These are phyloP conservation scores for Grapholita molesta DNA, from an alignment of 1,140 invertebrate genomes.

Conservation along the genomic window DNA sequence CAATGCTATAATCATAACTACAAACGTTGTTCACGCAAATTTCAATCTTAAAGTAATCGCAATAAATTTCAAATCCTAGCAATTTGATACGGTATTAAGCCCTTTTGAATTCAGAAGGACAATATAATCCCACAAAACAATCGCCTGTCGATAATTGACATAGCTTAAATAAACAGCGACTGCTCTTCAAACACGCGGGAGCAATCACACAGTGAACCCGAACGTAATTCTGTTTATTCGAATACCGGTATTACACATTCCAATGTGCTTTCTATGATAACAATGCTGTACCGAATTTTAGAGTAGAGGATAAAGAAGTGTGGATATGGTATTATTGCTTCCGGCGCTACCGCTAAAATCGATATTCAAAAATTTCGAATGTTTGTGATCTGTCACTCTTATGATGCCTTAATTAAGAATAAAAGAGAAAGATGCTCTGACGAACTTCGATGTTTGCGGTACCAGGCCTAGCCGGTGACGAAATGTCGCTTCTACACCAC, in stretches of 20 bases:
- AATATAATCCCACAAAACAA: slow-evolving; percentile 1
- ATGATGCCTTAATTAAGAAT: no score
- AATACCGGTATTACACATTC: slow-evolving; percentile 64
- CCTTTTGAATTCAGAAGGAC: background rate
- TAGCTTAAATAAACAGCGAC: slow-evolving; percentile 12
- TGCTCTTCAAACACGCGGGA: slow-evolving; percentile 10
- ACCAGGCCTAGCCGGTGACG: no score
- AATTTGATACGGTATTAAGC: background rate
- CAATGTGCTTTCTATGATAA: slow-evolving; percentile 66
- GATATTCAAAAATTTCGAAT: no score
- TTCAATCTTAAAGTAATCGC: background rate
- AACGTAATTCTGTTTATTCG: slow-evolving; percentile 42
- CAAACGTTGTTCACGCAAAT: background rate
- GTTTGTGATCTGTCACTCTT: background rate
- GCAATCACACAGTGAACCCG: slow-evolving; percentile 20
- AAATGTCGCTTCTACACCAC: no score
- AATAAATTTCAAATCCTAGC: background rate
- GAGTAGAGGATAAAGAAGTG: slow-evolving; percentile 12
- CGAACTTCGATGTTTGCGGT: no score
- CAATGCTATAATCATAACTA: background rate
- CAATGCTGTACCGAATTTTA: slow-evolving; percentile 45
- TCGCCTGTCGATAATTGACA: slow-evolving; percentile 14
- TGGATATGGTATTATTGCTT: slow-evolving; percentile 26
- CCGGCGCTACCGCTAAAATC: no score
- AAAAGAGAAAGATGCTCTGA: no score